These are phyloP conservation scores for Iselma pallidipennis DNA, from an alignment of 2,888 invertebrate species.

Conservation along the genomic window DNA sequence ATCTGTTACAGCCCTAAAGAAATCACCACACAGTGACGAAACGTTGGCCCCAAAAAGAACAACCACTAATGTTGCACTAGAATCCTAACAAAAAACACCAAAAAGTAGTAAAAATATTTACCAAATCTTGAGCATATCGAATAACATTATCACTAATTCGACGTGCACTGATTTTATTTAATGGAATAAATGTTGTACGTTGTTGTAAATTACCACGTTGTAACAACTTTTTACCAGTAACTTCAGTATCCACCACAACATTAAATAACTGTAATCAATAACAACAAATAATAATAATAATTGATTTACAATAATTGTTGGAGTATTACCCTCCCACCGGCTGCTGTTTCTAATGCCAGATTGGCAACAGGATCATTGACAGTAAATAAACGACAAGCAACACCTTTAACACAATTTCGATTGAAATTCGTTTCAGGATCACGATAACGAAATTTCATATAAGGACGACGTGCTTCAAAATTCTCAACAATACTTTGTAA, in stretches of 20 bases:
- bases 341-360: slow-evolving; percentile 83
- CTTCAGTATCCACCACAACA: slow-evolving; percentile 87
- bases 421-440: slow-evolving; percentile 80
- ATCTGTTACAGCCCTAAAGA: too few species aligned
- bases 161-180: slow-evolving; percentile 79
- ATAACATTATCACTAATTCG: slow-evolving; percentile 59
- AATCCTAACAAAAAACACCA: too few species aligned
- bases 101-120: too few species aligned
- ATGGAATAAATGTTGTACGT: slow-evolving; percentile 86
- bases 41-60: too few species aligned
- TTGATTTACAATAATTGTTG: background rate
- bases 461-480: slow-evolving; percentile 62
- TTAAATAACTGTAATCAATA: slow-evolving; percentile 72
- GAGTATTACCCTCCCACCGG: slow-evolving; percentile 74
- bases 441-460: slow-evolving; percentile 71
- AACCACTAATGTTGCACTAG: too few species aligned
- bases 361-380: slow-evolving; percentile 71
- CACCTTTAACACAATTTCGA: slow-evolving; percentile 69
- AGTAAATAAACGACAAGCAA: slow-evolving; percentile 77
- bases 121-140: slow-evolving; percentile 70
- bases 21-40: too few species aligned
- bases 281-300: slow-evolving; percentile 2
- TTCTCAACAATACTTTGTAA: slow-evolving; percentile 62
- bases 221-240: slow-evolving; percentile 81
- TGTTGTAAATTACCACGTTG: slow-evolving; percentile 78